Evolutionary conservation across 1,140 invertebrate genomes (phyloP).

Genomic region (Babylonia areolata): DNA sequence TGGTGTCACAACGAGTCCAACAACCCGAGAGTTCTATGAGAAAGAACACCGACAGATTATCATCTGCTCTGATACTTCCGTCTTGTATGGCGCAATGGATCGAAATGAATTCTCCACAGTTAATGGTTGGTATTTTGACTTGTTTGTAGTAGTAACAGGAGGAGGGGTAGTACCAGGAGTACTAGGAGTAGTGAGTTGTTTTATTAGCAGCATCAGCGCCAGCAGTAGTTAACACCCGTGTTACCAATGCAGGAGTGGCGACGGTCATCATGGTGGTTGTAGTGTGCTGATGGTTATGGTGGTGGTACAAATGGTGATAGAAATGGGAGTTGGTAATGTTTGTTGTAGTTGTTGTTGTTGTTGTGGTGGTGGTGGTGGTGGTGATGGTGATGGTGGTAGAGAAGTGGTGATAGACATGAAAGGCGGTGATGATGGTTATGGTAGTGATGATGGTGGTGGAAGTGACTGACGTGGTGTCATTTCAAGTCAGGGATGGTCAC

Average conservation of each 20-base stretch:
- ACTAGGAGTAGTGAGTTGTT: constrained; percentile 43
- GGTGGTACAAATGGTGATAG: constrained; percentile 41
- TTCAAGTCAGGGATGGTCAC: too few relatives aligned
- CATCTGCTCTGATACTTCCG: neutral
- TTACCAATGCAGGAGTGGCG: too few relatives aligned
- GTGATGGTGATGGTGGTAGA: constrained; percentile 30
- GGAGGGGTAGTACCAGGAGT: constrained; percentile 42
- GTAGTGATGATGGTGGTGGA: too few relatives aligned
- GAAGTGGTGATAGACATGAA: too few relatives aligned
- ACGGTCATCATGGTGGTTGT: too few relatives aligned
- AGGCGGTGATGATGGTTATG: too few relatives aligned
- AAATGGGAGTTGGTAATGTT: constrained; percentile 45
- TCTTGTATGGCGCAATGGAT: neutral
- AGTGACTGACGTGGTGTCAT: too few relatives aligned
- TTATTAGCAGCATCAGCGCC: constrained; percentile 37
- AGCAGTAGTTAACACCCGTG: neutral
- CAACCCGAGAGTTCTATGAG: neutral
- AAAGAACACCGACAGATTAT: neutral
- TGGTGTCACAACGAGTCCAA: neutral
- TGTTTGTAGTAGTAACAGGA: constrained; percentile 34
- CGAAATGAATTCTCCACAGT: neutral
- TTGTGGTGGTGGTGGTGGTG: constrained; percentile 42
- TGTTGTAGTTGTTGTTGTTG: constrained; percentile 44
- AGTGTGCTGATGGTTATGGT: neutral
- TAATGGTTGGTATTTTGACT: neutral